These are phyloP conservation scores for Gonioctena quinquepunctata DNA, from an alignment of 1,140 invertebrate genomes.

Conservation along the genomic window DNA sequence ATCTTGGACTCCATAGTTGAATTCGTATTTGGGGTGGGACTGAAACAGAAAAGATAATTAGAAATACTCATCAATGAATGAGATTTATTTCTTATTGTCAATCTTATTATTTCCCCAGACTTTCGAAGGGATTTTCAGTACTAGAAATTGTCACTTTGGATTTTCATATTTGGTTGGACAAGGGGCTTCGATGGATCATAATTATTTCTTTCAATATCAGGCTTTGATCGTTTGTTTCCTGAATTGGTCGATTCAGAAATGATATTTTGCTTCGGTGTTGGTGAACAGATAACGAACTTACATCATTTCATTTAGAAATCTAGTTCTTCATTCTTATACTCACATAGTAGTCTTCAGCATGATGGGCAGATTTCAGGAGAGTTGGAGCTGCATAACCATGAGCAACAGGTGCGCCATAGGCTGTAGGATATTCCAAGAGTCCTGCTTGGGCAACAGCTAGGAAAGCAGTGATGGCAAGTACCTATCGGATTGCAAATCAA, in stretches of 20 bases:
- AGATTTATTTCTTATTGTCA: too few relatives aligned
- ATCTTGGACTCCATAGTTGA: constrained; percentile 13
- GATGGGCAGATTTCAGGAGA: neutral
- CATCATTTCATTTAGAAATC: too few relatives aligned
- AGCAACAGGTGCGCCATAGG: neutral
- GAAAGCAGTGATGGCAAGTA: constrained; percentile 29
- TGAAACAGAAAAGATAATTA: neutral
- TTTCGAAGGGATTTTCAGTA: too few relatives aligned
- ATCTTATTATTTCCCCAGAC: too few relatives aligned
- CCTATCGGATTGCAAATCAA: constrained; percentile 16
- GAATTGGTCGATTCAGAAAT: too few relatives aligned
- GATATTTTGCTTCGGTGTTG: too few relatives aligned
- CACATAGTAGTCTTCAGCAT: constrained; percentile 44
- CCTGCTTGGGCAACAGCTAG: constrained; percentile 37
- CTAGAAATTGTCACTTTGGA: too few relatives aligned
- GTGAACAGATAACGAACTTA: too few relatives aligned
- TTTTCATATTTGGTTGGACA: too few relatives aligned
- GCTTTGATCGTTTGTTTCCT: too few relatives aligned
- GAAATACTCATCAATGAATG: too few relatives aligned
- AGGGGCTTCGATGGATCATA: neutral
- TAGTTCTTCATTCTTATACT: neutral
- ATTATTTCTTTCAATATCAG: too few relatives aligned
- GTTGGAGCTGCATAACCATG: constrained; percentile 1
- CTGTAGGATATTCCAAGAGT: constrained; percentile 11
- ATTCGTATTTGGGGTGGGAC: constrained; percentile 66